Evolutionary conservation across 1,140 invertebrate species (phyloP).

Genomic region (Ooceraea biroi): DNA sequence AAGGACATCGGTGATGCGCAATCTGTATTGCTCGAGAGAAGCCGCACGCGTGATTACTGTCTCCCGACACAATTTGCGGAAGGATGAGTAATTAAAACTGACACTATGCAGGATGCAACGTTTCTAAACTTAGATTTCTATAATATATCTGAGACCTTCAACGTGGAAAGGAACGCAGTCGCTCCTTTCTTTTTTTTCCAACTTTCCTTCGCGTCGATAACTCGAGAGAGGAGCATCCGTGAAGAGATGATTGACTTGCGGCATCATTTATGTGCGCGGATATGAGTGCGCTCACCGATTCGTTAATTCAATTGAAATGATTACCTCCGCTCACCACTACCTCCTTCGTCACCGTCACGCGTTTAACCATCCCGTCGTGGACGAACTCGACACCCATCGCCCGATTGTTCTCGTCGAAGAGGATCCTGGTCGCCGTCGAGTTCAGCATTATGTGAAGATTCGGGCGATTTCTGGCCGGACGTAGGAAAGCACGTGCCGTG

Average conservation of each 20-base stretch:
- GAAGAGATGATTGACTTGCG: not conserved
- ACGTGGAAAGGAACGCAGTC: conserved; percentile 1
- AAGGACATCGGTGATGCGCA: not conserved
- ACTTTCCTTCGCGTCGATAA: not conserved
- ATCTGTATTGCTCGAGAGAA: conserved; percentile 40
- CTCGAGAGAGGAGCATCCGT: not conserved
- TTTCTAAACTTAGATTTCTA: conserved; percentile 42
- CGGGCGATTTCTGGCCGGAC: conserved; percentile 91
- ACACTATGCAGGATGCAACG: not conserved
- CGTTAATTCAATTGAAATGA: conserved; percentile 86
- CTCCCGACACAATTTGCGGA: conserved; percentile 14
- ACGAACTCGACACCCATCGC: conserved; percentile 91
- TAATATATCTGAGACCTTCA: not conserved
- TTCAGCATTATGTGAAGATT: conserved; percentile 93
- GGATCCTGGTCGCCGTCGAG: conserved; percentile 90
- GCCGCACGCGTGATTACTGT: conserved; percentile 20
- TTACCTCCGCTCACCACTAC: conserved; percentile 89
- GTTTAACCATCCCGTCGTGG: conserved; percentile 84
- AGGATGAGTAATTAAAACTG: conserved; percentile 43
- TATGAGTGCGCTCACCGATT: not conserved
- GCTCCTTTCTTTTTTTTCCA: not conserved
- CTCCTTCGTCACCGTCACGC: conserved; percentile 87
- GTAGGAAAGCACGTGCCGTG: conserved; percentile 92
- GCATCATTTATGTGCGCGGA: not conserved
- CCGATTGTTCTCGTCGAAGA: conserved; percentile 90